Percentiles rank a stretch among this genome's conserved stretches.
These are phyloP conservation scores for Drosophila sp. DNA, from an alignment of 1,140 invertebrate species.

Conservation along the genomic window DNA sequence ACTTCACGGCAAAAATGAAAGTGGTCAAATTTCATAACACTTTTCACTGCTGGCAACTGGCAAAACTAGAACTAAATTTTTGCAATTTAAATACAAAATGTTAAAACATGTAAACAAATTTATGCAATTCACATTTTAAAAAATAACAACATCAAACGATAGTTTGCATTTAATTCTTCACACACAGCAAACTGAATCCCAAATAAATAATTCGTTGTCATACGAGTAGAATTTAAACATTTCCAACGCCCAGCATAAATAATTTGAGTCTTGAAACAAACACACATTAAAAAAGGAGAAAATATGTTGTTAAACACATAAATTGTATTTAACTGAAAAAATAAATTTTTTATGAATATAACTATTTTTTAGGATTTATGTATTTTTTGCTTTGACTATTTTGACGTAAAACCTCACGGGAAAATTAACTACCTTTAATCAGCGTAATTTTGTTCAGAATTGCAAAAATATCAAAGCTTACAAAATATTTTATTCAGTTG, in stretches of 20 bases:
- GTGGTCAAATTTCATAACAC: not conserved
- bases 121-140: not conserved
- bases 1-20: not conserved
- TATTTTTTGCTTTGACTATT: not conserved
- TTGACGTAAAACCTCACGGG: not conserved
- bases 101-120: not conserved
- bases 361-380: slow-evolving; percentile 40
- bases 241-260: slow-evolving; percentile 13
- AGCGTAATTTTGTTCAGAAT: not conserved
- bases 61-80: slow-evolving; percentile 7
- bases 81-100: slow-evolving; percentile 3
- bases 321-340: slow-evolving; percentile 36
- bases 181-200: not conserved
- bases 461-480: not conserved
- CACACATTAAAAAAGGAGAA: too few species aligned
- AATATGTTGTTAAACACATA: too few species aligned
- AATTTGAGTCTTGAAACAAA: too few species aligned
- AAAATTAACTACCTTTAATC: not conserved
- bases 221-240: not conserved
- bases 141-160: not conserved
- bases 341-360: slow-evolving; percentile 57
- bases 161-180: slow-evolving; percentile 7
- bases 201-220: slow-evolving; percentile 2
- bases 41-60: not conserved
- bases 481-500: not conserved